Evolutionary conservation across 2,113 vertebrate genomes (phyloP).

Genomic region (Muscicapa adusta): DNA sequence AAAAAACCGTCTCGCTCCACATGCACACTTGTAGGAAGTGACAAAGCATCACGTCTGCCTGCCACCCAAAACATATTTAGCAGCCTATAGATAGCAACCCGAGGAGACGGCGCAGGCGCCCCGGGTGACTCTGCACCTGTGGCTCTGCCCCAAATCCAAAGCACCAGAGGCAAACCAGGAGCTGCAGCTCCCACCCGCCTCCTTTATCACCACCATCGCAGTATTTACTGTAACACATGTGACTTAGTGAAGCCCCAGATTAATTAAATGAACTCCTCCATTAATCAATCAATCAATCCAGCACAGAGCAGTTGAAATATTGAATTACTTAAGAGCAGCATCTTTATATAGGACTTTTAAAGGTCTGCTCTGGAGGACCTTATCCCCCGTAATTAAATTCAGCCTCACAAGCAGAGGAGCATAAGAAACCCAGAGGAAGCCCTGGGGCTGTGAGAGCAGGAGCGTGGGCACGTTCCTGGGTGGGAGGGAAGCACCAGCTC

Average conservation of each 20-base stretch:
- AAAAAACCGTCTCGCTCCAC: slow-evolving; percentile 37
- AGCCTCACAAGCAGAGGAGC: background rate
- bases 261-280: slow-evolving; percentile 66
- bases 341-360: slow-evolving; percentile 63
- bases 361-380: slow-evolving; percentile 57
- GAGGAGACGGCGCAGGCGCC: background rate
- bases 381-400: slow-evolving; percentile 28
- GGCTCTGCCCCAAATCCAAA: background rate
- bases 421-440: slow-evolving; percentile 5
- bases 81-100: slow-evolving; percentile 42
- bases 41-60: slow-evolving; percentile 37
- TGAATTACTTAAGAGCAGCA: slow-evolving; percentile 65
- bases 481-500: background rate
- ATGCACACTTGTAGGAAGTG: slow-evolving; percentile 43
- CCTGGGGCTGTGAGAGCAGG: background rate
- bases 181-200: background rate
- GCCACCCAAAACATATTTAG: slow-evolving; percentile 23
- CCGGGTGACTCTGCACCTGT: background rate
- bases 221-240: slow-evolving; percentile 62
- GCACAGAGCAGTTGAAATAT: slow-evolving; percentile 64
- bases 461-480: background rate
- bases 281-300: slow-evolving; percentile 67
- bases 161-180: background rate
- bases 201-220: background rate
- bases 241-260: slow-evolving; percentile 58